These are phyloP conservation scores for Leptoclinus maculatus DNA, from an alignment of 2,797 vertebrate species.

Conservation along the genomic window DNA sequence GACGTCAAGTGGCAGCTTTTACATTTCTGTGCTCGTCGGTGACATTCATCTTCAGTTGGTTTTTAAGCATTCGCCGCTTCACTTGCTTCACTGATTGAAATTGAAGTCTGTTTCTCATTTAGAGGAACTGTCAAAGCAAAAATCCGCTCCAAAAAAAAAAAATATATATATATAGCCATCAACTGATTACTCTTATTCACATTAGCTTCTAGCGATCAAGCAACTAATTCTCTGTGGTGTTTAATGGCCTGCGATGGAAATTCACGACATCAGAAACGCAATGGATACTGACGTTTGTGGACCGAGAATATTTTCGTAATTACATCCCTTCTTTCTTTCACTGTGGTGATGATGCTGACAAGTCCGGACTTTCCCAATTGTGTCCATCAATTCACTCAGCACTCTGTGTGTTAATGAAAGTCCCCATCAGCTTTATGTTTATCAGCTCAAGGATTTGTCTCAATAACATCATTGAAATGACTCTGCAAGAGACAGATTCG, in stretches of 20 bases:
- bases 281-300: constrained; percentile 50
- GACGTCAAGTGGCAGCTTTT: constrained; percentile 51
- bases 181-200: constrained; percentile 60
- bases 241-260: constrained; percentile 53
- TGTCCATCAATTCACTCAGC: constrained; percentile 33
- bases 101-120: constrained; percentile 57
- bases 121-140: constrained; percentile 53
- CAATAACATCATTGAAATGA: constrained; percentile 21
- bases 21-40: constrained; percentile 29
- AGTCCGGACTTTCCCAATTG: constrained; percentile 22
- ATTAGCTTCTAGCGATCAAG: constrained; percentile 60
- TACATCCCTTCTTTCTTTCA: constrained; percentile 48
- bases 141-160: constrained; percentile 19
- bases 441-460: constrained; percentile 33
- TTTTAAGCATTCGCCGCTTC: constrained; percentile 54
- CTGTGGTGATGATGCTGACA: constrained; percentile 25
- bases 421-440: constrained; percentile 17
- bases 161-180: constrained; percentile 24
- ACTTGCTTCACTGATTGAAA: constrained; percentile 64
- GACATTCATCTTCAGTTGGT: constrained; percentile 44
- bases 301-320: constrained; percentile 43
- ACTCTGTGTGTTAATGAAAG: constrained; percentile 21
- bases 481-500: constrained; percentile 25
- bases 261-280: constrained; percentile 35
- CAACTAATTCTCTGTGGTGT: constrained; percentile 58